phyloP scores from a whole-genome alignment of 2,888 invertebrate species.

The Theretra japonica region DNA sequence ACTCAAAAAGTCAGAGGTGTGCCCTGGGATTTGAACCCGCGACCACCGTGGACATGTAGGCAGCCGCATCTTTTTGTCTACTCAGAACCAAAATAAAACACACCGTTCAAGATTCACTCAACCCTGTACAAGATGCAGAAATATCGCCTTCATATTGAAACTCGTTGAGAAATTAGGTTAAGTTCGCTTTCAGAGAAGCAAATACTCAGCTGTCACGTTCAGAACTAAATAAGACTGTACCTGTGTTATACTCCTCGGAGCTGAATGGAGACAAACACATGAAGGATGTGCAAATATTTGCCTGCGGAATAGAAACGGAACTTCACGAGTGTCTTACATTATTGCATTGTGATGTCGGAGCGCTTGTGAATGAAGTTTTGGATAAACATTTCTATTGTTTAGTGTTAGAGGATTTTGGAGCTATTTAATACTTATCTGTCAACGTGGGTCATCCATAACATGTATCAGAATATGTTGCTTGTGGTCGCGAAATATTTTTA shows the following conservation, averaged over 20 bases:
- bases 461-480: too few species aligned
- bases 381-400: neutral
- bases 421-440: too few species aligned
- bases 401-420: neutral
- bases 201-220: conserved; percentile 11
- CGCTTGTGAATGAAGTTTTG: neutral
- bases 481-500: too few species aligned
- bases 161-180: neutral
- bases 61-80: too few species aligned
- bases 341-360: neutral
- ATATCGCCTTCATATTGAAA: neutral
- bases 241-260: neutral
- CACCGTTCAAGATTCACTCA: too few species aligned
- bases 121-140: neutral
- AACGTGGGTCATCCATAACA: too few species aligned
- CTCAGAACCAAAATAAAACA: too few species aligned
- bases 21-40: too few species aligned
- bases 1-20: too few species aligned
- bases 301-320: conserved; percentile 12
- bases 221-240: conserved; percentile 1
- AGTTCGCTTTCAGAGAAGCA: conserved; percentile 5
- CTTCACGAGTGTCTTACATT: neutral
- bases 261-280: conserved; percentile 13
- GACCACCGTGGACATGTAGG: too few species aligned
- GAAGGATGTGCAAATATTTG: conserved; percentile 13